These are phyloP conservation scores for Eulithis prunata DNA, from an alignment of 2,888 invertebrate genomes.

Conservation along the genomic window DNA sequence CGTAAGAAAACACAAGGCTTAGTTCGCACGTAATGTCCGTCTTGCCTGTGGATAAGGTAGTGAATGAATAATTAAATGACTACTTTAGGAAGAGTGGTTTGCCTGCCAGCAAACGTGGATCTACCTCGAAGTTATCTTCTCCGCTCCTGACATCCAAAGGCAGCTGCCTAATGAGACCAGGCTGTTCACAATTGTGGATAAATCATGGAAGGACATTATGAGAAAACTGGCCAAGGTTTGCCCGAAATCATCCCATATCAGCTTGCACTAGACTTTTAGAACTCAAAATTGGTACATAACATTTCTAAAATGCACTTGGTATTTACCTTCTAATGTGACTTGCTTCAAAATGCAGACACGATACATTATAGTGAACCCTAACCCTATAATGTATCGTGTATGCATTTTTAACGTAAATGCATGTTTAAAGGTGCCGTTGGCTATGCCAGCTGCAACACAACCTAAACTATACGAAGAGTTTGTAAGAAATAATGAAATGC, in stretches of 20 bases:
- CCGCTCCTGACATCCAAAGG: conserved; percentile 96
- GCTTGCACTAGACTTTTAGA: no score
- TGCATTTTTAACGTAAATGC: background rate
- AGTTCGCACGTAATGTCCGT: no score
- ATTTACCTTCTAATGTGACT: no score
- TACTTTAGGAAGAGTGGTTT: conserved; percentile 92
- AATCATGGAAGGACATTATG: conserved; percentile 95
- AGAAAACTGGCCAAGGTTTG: conserved; percentile 88
- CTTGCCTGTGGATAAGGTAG: no score
- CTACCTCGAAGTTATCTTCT: conserved; percentile 97
- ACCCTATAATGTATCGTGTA: no score
- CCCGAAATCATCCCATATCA: background rate
- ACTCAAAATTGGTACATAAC: no score
- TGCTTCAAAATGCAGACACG: no score
- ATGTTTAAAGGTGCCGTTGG: conserved; percentile 86
- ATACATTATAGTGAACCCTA: no score
- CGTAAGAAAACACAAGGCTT: no score
- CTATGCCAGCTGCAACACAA: conserved; percentile 91
- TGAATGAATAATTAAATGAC: background rate
- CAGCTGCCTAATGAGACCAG: conserved; percentile 96
- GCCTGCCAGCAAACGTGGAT: conserved; percentile 97
- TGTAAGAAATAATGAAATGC: conserved; percentile 88
- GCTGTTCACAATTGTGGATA: conserved; percentile 93
- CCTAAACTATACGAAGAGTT: conserved; percentile 88
- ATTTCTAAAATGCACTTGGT: no score